Conservation (phyloP, 2,113 vertebrate species). For the Anhinga rufa region DNA sequence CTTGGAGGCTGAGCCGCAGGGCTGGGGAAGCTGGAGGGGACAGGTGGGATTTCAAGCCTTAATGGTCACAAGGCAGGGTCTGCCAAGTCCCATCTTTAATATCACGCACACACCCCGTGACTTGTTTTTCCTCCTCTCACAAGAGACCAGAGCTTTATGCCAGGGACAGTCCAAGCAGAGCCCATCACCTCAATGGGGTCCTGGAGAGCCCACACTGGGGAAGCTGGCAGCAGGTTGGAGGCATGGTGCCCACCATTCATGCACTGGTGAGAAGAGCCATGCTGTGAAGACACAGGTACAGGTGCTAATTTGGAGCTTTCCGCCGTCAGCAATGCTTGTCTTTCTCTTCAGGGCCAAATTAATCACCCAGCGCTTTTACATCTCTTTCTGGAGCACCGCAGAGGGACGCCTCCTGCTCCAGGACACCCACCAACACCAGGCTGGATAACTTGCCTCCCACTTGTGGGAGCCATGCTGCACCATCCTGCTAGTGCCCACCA, state of each 20-base stretch:
- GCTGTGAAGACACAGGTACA: accelerated
- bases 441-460: neutral
- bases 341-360: slow-evolving; percentile 4
- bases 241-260: neutral
- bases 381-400: neutral
- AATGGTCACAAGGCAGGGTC: neutral
- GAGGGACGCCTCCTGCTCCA: neutral
- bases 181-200: neutral
- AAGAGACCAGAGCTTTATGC: neutral
- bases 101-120: accelerated
- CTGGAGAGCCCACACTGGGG: accelerated
- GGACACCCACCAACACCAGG: neutral
- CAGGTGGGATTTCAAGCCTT: neutral
- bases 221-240: neutral
- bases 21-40: neutral
- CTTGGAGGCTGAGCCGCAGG: neutral
- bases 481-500: neutral
- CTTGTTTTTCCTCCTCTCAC: neutral
- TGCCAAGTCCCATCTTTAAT: neutral
- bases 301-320: neutral
- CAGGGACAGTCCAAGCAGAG: neutral
- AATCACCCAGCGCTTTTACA: neutral
- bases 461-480: neutral
- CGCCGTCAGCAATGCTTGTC: neutral
- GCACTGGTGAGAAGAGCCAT: neutral